These are phyloP conservation scores for Gavialis gangeticus DNA, from an alignment of 2,113 vertebrate species.

Conservation along the genomic window DNA sequence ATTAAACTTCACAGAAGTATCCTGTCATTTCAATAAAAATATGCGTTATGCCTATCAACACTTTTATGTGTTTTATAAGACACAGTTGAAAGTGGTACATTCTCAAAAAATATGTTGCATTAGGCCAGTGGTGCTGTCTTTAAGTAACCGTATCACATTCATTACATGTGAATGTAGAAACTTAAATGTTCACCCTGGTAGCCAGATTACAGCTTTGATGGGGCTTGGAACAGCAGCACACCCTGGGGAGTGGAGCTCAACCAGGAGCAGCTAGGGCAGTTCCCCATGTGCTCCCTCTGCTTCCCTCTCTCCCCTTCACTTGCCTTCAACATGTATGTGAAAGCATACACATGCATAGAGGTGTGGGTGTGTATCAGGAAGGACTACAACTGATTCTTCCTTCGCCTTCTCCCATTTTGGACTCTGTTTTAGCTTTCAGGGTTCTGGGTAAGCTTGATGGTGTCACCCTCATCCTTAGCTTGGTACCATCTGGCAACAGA, in stretches of 20 bases:
- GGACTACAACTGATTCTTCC: not conserved
- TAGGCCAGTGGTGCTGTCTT: not conserved
- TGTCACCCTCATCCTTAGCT: not conserved
- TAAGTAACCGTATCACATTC: not conserved
- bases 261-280: not conserved
- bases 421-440: not conserved
- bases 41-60: not conserved
- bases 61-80: constrained; percentile 7
- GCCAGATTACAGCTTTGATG: not conserved
- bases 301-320: not conserved
- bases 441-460: not conserved
- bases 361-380: fast-evolving
- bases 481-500: fast-evolving
- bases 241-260: not conserved
- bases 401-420: not conserved
- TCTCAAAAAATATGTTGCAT: constrained; percentile 16
- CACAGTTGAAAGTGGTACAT: not conserved
- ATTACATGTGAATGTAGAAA: constrained; percentile 8
- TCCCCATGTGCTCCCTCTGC: not conserved
- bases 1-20: not conserved
- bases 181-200: constrained; percentile 3
- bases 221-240: not conserved
- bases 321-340: not conserved
- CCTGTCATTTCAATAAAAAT: not conserved
- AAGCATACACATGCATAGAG: fast-evolving